These are phyloP conservation scores for Thalpophila matura DNA, from an alignment of 2,888 invertebrate genomes.

Conservation along the genomic window DNA sequence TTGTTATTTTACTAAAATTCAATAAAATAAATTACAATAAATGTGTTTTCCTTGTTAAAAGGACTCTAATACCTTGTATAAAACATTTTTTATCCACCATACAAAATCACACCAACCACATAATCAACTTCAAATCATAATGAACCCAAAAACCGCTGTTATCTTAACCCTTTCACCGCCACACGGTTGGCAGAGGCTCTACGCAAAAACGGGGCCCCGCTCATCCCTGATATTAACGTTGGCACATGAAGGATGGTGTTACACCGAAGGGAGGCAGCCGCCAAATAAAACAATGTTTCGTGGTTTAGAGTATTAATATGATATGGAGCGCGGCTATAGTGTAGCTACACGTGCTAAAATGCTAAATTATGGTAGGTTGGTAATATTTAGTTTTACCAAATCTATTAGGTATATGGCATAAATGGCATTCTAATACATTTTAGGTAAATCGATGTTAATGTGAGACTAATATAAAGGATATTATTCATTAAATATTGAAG, in stretches of 20 bases:
- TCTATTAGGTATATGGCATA: no score
- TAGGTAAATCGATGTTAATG: no score
- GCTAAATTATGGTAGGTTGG: background rate
- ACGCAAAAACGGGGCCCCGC: slow-evolving; percentile 66
- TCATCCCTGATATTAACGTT: slow-evolving; percentile 70
- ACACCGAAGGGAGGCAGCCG: slow-evolving; percentile 60
- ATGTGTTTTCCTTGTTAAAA: no score
- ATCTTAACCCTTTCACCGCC: slow-evolving; percentile 1
- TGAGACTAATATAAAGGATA: no score
- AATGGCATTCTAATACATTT: no score
- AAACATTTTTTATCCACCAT: no score
- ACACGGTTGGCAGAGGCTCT: slow-evolving; percentile 34
- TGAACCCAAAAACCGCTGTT: slow-evolving; percentile 21
- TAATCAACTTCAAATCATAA: slow-evolving; percentile 17
- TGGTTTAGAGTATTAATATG: slow-evolving; percentile 26
- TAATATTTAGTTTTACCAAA: no score
- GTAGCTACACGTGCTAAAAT: background rate
- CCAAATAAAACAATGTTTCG: slow-evolving; percentile 56
- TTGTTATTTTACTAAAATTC: no score
- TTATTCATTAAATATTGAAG: no score
- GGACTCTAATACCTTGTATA: no score
- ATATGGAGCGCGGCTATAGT: slow-evolving; percentile 10
- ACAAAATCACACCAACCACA: no score
- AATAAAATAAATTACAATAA: no score
- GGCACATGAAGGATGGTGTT: slow-evolving; percentile 67